A percentile compares a stretch with the other conserved stretches of the same genome.
Conservation (phyloP, 2,797 vertebrate genomes). For the Huso huso region DNA sequence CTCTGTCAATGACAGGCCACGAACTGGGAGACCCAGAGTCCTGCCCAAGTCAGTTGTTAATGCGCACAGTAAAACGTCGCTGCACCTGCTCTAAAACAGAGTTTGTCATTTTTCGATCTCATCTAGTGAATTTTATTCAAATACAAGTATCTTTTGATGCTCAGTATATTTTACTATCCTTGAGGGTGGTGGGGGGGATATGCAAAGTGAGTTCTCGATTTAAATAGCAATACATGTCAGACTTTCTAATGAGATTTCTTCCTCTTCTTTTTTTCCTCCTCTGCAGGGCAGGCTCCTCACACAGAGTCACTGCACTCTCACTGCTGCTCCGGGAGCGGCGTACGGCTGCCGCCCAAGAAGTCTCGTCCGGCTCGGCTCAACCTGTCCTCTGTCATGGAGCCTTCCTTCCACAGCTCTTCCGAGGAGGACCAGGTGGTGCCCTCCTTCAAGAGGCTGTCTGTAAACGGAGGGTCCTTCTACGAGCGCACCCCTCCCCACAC, state of each 20-base stretch:
- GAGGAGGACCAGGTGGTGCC: constrained; percentile 66
- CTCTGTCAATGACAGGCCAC: no score
- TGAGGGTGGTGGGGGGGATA: no score
- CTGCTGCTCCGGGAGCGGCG: constrained; percentile 45
- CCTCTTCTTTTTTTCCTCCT: neutral
- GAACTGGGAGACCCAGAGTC: no score
- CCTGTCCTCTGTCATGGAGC: constrained; percentile 47
- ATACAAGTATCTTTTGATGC: no score
- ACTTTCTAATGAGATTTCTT: constrained; percentile 3
- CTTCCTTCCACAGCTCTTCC: constrained; percentile 42
- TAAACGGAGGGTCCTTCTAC: constrained; percentile 34
- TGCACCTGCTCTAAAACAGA: no score
- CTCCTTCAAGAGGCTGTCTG: constrained; percentile 68
- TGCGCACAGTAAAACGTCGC: no score
- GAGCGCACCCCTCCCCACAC: constrained; percentile 66
- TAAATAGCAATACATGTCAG: neutral
- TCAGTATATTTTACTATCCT: no score
- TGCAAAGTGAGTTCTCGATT: neutral
- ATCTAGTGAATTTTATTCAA: no score
- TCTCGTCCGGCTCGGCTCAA: constrained; percentile 52
- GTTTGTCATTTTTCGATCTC: no score
- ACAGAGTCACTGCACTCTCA: constrained; percentile 31
- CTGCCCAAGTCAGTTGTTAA: no score
- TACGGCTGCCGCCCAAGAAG: constrained; percentile 59
- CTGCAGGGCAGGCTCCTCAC: constrained; percentile 50